A percentile compares a stretch with the other conserved stretches of the same genome.
phyloP scores from a whole-genome alignment of 2,113 vertebrate genomes.

The Mustela lutreola region DNA sequence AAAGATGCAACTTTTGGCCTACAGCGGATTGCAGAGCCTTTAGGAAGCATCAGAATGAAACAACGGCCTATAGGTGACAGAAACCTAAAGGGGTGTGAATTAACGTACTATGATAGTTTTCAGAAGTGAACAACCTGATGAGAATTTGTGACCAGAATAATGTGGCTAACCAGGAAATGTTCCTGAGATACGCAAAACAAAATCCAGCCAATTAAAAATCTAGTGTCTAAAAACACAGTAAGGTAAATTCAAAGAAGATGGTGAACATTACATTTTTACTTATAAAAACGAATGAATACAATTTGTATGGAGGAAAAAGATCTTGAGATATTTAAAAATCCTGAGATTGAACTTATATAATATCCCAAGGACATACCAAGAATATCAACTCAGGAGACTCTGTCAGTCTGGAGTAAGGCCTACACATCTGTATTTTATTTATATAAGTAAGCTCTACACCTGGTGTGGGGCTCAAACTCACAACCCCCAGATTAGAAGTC shows the following conservation, averaged over 20 bases:
- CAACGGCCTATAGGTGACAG: background rate
- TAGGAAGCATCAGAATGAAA: conserved; percentile 2
- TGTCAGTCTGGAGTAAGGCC: background rate
- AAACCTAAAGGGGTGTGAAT: background rate
- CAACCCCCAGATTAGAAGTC: background rate
- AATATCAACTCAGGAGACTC: conserved; percentile 11
- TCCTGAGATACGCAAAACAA: background rate
- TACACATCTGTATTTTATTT: background rate
- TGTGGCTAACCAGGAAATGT: background rate
- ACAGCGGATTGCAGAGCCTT: background rate
- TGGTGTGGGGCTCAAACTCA: background rate
- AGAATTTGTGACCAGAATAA: conserved; percentile 23
- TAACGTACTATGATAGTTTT: background rate
- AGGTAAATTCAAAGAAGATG: conserved; percentile 19
- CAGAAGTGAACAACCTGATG: background rate
- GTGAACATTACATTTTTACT: background rate
- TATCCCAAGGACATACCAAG: background rate
- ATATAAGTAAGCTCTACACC: background rate
- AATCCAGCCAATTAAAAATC: background rate
- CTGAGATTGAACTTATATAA: background rate
- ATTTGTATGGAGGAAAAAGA: conserved; percentile 21
- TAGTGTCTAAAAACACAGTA: background rate
- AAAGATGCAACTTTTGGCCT: background rate
- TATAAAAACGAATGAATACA: background rate
- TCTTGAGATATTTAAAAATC: background rate